A percentile compares a stretch with the other conserved stretches of the same genome.
These are phyloP conservation scores for Poecile atricapillus DNA, from an alignment of 2,113 vertebrate genomes.

Conservation along the genomic window DNA sequence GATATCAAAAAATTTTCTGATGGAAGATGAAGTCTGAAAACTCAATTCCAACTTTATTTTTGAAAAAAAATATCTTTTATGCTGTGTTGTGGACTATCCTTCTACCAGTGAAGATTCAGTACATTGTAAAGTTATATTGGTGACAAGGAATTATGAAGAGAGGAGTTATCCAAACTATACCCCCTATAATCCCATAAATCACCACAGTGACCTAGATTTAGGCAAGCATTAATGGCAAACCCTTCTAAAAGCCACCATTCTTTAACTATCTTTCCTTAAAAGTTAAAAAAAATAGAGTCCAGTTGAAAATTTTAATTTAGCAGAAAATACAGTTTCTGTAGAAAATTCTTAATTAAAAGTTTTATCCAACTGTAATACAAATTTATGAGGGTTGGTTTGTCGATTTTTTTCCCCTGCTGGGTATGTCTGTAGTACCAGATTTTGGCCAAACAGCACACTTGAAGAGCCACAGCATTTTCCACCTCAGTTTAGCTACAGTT, in stretches of 20 bases:
- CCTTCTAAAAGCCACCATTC: background rate
- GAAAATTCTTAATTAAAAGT: background rate
- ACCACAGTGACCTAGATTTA: background rate
- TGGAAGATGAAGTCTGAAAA: background rate
- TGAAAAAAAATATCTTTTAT: background rate
- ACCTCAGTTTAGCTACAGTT: background rate
- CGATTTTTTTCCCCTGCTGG: fast-evolving
- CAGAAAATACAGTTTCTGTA: background rate
- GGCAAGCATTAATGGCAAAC: background rate
- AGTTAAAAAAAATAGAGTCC: background rate
- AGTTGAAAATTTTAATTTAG: background rate
- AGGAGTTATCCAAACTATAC: background rate
- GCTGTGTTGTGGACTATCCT: background rate
- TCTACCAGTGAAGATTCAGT: background rate
- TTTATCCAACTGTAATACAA: background rate
- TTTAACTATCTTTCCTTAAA: background rate
- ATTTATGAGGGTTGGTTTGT: background rate
- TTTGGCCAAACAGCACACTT: background rate
- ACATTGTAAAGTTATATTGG: fast-evolving
- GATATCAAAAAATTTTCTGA: background rate
- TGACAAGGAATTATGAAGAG: background rate
- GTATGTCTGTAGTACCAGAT: background rate
- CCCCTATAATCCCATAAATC: background rate
- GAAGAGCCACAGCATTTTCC: background rate
- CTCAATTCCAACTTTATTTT: background rate